Evolutionary conservation across 2,888 invertebrate genomes (phyloP), one percentile per base, ranked within the genome.

Genomic region (Leucophenga maculata): DNA sequence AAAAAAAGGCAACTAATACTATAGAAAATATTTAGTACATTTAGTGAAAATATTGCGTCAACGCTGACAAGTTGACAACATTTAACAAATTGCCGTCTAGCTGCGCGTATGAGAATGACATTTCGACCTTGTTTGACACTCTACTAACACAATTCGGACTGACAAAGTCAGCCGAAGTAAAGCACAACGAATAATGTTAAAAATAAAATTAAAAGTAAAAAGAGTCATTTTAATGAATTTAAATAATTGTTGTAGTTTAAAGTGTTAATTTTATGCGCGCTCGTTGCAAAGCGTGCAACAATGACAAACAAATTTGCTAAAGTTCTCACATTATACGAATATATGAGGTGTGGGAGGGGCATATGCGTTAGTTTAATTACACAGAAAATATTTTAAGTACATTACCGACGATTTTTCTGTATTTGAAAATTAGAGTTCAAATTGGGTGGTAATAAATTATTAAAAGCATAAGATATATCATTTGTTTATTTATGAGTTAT

Each of bases 61-160:
- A 20, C 54, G 54, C n/a, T 54, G 54, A 20, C 54, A 54, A 20
- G 18, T 54, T 54, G 54, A 54, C 54, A 54, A 18, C 54, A 54
- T 54, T 54, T 20, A 54, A 54, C 54, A 54, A 54, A 54, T 54
- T 54, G 18, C n/a, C n/a, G n/a, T 18, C 18, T 54, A 22, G 22
- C 13, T 54, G 18, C n/a, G 20, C 18, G 54, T 54, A 22, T 14
- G 52, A 20, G 52, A 54, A 20, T 60, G 60, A 39, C 60, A 60
- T 60, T 60, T 60, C 16, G 11, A 18, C 60, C 26, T 18, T 32
- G 54, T 18, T 18, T 54, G 22, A 22, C 44, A 39, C n/a, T 20
- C 54, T 18, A 26, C 60, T 39, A 60, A 60, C 32, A 54, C n/a
- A 54, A 0, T 54, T 54, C 18, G 2, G 11, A 11, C 9, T 18